These are phyloP conservation scores for Sciurus vulgaris DNA, from an alignment of 2,797 vertebrate genomes.

Conservation along the genomic window DNA sequence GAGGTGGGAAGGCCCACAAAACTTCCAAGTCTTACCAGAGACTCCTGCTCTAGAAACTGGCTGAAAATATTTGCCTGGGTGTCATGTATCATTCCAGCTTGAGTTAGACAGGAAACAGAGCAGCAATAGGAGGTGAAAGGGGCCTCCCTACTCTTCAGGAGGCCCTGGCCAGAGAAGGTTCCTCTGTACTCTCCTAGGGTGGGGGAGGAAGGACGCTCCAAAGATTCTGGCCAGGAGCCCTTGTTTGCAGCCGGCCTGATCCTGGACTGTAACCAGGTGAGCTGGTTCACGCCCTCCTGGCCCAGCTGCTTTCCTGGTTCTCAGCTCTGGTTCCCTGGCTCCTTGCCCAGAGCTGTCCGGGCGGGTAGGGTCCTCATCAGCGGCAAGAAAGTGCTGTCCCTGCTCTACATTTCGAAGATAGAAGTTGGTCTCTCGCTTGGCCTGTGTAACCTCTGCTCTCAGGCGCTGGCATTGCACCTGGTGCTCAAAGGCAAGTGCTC, in stretches of 20 bases:
- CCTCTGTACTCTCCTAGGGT: background rate
- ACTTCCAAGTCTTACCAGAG: background rate
- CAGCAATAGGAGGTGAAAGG: background rate
- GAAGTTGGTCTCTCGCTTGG: conserved; percentile 94
- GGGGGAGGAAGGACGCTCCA: conserved; percentile 77
- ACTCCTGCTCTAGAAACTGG: background rate
- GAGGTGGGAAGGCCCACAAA: background rate
- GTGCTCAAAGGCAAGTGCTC: conserved; percentile 94
- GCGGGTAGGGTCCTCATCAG: conserved; percentile 85
- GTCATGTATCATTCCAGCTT: background rate
- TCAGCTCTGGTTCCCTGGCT: conserved; percentile 93
- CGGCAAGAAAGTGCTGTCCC: conserved; percentile 89
- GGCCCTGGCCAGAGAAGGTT: background rate
- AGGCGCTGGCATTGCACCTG: conserved; percentile 92
- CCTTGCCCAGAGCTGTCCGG: conserved; percentile 91
- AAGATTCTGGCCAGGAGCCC: conserved; percentile 94
- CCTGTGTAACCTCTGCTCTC: conserved; percentile 93
- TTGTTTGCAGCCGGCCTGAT: conserved; percentile 89
- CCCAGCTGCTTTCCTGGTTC: conserved; percentile 82
- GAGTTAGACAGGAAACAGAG: background rate
- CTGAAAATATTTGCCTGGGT: background rate
- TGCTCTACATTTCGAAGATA: conserved; percentile 92
- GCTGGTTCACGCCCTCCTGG: conserved; percentile 86
- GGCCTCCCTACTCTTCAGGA: background rate
- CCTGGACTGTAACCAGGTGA: conserved; percentile 83